A percentile compares a stretch with the other conserved stretches of the same genome.
Evolutionary conservation across 2,888 invertebrate genomes (phyloP).

Genomic region (Gymnosoma rotundatum): DNA sequence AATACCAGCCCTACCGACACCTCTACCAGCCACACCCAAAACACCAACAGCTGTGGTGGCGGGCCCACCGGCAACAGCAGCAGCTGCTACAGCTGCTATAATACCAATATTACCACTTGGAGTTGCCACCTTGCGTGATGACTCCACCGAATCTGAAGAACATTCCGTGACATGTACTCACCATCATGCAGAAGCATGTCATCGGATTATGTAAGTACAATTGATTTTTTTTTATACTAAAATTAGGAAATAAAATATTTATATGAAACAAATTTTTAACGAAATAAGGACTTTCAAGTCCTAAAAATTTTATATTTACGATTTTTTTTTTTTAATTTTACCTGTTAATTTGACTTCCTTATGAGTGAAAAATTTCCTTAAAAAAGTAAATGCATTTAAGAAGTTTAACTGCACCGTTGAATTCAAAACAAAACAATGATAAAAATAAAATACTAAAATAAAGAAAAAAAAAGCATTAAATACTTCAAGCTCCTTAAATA

Average conservation of each 20-base stretch:
- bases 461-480: not conserved
- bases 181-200: constrained; percentile 81
- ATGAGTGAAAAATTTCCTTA: no score
- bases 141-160: constrained; percentile 82
- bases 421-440: constrained; percentile 15
- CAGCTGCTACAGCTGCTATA: constrained; percentile 83
- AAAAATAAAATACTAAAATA: constrained; percentile 9
- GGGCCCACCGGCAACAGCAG: constrained; percentile 82
- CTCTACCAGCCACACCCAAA: constrained; percentile 78
- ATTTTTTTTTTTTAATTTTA: no score
- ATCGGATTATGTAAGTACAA: constrained; percentile 81
- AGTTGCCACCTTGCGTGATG: constrained; percentile 82
- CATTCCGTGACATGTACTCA: constrained; percentile 82
- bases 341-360: no score
- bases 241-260: not conserved
- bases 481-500: constrained; percentile 16
- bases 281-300: not conserved
- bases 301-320: no score
- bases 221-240: not conserved
- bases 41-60: constrained; percentile 81
- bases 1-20: constrained; percentile 80
- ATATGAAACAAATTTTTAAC: not conserved
- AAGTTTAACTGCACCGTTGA: constrained; percentile 18
- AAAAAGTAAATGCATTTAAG: not conserved
- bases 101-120: constrained; percentile 82